Conservation (phyloP, 64 coral and sea anemone genomes). For the Cladopsammia gracilis region DNA sequence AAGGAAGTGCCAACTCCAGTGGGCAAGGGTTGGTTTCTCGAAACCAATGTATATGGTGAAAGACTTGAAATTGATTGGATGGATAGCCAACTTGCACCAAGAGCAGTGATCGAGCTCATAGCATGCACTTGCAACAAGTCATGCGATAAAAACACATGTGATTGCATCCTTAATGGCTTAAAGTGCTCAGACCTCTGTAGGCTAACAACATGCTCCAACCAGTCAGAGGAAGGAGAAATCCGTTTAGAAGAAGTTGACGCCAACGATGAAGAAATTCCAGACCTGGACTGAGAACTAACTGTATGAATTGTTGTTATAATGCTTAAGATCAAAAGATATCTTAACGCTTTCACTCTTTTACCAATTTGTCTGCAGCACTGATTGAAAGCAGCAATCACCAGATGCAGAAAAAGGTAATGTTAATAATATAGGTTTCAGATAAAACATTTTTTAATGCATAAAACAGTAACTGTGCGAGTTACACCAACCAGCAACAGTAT, state of each 20-base stretch:
- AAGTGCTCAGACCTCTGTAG: not conserved
- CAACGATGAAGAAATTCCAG: not conserved
- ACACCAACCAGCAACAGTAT: no score
- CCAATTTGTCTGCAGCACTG: no score
- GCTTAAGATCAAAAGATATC: no score
- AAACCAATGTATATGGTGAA: not conserved
- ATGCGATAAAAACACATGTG: constrained; percentile 16
- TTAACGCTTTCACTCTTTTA: no score
- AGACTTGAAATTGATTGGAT: not conserved
- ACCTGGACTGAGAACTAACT: not conserved
- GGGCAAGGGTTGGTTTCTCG: not conserved
- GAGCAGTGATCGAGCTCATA: constrained; percentile 28
- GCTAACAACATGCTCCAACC: constrained; percentile 7
- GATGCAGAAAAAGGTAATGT: no score
- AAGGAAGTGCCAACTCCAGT: not conserved
- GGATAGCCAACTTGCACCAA: not conserved
- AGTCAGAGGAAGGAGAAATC: not conserved
- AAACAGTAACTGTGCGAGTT: no score
- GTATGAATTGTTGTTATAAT: not conserved
- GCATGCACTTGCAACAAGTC: constrained; percentile 22
- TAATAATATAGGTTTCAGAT: no score
- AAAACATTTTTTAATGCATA: no score
- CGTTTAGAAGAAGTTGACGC: not conserved
- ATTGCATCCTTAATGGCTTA: constrained; percentile 29
- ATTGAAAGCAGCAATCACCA: no score